These are phyloP conservation scores for Epirrhoe tristata DNA, from an alignment of 2,888 invertebrate species.

Conservation along the genomic window DNA sequence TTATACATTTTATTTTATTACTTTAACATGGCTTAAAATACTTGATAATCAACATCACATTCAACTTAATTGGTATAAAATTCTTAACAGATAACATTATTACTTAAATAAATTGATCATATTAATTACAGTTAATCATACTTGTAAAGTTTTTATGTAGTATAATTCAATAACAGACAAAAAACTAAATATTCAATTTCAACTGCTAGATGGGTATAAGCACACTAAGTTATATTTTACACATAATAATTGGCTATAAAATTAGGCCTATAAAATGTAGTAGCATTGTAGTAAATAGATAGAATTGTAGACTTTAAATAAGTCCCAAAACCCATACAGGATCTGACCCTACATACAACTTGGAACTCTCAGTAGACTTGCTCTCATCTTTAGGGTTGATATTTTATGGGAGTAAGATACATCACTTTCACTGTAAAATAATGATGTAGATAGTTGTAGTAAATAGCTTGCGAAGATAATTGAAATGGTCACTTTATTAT, in stretches of 20 bases:
- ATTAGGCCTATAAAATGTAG: neutral
- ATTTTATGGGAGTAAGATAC: neutral
- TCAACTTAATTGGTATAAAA: slow-evolving; percentile 32
- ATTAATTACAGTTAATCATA: neutral
- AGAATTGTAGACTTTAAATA: no score
- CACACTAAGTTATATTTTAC: neutral
- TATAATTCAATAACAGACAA: neutral
- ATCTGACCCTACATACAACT: neutral
- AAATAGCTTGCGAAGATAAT: neutral
- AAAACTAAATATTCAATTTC: neutral
- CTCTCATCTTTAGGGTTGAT: neutral
- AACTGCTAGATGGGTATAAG: neutral
- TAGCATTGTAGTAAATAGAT: neutral
- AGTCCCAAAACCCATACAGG: neutral
- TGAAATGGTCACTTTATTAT: neutral
- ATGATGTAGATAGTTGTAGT: neutral
- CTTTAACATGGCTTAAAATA: slow-evolving; percentile 37
- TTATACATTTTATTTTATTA: slow-evolving; percentile 32
- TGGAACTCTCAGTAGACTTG: no score
- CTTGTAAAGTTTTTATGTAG: slow-evolving; percentile 6
- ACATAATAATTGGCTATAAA: neutral
- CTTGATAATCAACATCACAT: slow-evolving; percentile 44
- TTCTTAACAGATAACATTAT: slow-evolving; percentile 15
- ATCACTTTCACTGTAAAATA: neutral
- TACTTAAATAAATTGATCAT: slow-evolving; percentile 3